phyloP scores from a whole-genome alignment of 2,113 vertebrate genomes.

The Ammodytes dubius region DNA sequence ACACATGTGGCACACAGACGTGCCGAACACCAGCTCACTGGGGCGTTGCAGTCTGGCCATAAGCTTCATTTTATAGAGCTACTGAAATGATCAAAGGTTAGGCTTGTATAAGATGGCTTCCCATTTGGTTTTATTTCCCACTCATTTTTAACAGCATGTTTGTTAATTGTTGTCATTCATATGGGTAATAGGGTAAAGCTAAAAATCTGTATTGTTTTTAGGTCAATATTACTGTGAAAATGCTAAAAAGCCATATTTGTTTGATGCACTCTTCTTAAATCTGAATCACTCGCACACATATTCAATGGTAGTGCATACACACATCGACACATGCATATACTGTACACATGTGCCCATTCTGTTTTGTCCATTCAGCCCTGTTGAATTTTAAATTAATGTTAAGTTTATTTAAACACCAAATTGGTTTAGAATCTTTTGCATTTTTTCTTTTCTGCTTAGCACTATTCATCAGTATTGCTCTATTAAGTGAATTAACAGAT shows the following conservation, averaged over 20 bases:
- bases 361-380: neutral
- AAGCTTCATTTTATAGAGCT: conserved; percentile 62
- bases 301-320: neutral
- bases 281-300: neutral
- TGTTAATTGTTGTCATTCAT: neutral
- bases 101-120: conserved; percentile 28
- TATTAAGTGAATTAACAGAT: neutral
- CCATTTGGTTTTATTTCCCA: conserved; percentile 11
- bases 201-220: neutral
- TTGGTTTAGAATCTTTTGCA: conserved; percentile 7
- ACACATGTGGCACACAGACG: conserved; percentile 78
- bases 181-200: neutral
- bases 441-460: neutral
- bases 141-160: conserved; percentile 4
- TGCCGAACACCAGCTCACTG: conserved; percentile 41
- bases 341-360: neutral
- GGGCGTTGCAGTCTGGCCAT: conserved; percentile 48
- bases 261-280: neutral
- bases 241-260: neutral
- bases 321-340: neutral
- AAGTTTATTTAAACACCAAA: conserved; percentile 6
- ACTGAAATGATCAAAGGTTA: conserved; percentile 68
- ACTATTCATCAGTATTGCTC: neutral
- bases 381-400: conserved; percentile 3
- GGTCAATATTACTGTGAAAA: neutral